Percentiles rank a stretch among this genome's conserved stretches.
phyloP scores from a whole-genome alignment of 2,113 vertebrate genomes.

The Sialia sialis region DNA sequence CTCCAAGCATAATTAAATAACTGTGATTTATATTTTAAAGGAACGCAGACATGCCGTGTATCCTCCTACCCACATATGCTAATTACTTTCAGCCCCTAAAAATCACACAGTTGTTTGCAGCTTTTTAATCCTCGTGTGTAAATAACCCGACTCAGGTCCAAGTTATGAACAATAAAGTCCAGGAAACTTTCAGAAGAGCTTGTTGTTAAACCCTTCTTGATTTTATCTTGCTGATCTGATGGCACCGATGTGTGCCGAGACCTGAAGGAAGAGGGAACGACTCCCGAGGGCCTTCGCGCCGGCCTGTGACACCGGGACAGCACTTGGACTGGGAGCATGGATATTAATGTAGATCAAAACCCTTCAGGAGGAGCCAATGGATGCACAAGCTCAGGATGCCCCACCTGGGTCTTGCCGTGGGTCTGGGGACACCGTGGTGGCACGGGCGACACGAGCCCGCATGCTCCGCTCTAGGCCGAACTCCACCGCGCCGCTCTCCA shows the following conservation, averaged over 20 bases:
- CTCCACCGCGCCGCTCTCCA: not conserved
- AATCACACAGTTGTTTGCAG: slow-evolving; percentile 53
- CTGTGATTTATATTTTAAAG: slow-evolving; percentile 64
- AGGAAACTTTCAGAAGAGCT: slow-evolving; percentile 34
- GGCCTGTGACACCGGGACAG: fast-evolving
- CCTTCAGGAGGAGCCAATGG: not conserved
- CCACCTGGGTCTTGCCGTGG: fast-evolving
- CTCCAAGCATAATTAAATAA: slow-evolving; percentile 65
- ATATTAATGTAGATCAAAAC: fast-evolving
- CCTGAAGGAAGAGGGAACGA: not conserved
- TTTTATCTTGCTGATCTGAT: not conserved
- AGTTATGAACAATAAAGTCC: slow-evolving; percentile 29
- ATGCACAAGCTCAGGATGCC: not conserved
- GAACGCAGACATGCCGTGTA: slow-evolving; percentile 41
- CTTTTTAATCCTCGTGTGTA: slow-evolving; percentile 41
- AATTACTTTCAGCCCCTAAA: slow-evolving; percentile 55
- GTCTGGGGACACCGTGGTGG: fast-evolving
- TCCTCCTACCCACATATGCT: slow-evolving; percentile 58
- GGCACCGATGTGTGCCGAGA: not conserved
- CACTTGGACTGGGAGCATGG: fast-evolving
- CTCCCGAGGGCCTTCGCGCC: fast-evolving
- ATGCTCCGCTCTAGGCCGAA: not conserved
- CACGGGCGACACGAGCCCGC: fast-evolving
- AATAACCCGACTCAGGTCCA: slow-evolving; percentile 23
- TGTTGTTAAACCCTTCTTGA: not conserved